These are phyloP conservation scores for Aphis gossypii DNA, from an alignment of 1,140 invertebrate genomes.

Conservation along the genomic window DNA sequence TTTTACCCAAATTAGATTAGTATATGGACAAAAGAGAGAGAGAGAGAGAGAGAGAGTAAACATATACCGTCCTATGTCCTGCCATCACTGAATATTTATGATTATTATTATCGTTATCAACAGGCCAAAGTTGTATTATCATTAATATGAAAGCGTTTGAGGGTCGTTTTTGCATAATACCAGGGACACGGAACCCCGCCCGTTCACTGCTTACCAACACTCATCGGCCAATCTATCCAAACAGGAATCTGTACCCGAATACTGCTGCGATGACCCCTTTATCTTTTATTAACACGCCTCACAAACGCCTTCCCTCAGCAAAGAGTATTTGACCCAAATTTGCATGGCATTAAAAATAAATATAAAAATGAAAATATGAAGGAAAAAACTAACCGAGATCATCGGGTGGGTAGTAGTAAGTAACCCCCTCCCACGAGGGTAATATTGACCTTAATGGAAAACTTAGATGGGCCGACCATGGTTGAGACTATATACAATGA, in stretches of 20 bases:
- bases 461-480: slow-evolving; percentile 14
- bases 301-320: not conserved
- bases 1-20: not conserved
- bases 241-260: slow-evolving; percentile 35
- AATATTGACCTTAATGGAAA: slow-evolving; percentile 52
- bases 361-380: slow-evolving; percentile 37
- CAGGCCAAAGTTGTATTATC: slow-evolving; percentile 57
- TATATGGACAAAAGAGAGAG: not conserved
- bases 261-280: slow-evolving; percentile 43
- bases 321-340: slow-evolving; percentile 25
- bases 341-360: slow-evolving; percentile 51
- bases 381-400: not conserved
- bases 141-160: slow-evolving; percentile 44
- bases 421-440: not conserved
- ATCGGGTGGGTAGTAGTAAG: not conserved
- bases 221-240: not conserved
- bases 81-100: slow-evolving; percentile 39
- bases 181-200: not conserved
- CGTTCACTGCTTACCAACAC: not conserved
- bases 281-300: slow-evolving; percentile 57
- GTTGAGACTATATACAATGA: not conserved
- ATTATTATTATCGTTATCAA: slow-evolving; percentile 56
- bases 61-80: not conserved
- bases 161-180: slow-evolving; percentile 52
- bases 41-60: not conserved